Evolutionary conservation across 2,113 vertebrate species (phyloP), one percentile per base, ranked within the genome.

Genomic region (Oryzias curvinotus): DNA sequence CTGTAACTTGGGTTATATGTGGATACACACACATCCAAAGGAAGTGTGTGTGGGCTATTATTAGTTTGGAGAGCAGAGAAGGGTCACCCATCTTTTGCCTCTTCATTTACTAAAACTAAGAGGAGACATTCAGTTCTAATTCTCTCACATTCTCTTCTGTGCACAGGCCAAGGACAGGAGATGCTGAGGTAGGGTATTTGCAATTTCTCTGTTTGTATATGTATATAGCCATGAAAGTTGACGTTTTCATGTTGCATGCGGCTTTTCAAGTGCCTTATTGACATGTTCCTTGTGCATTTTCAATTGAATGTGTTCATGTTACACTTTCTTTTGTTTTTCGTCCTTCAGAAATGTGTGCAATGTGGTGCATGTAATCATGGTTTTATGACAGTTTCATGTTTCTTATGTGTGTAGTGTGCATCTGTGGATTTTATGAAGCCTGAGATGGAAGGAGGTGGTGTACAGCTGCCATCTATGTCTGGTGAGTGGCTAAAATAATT

Each of bases 121-220:
- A 71, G 61, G 51, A 62, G 67, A 77, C 65, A 41, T 43, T 66
- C 30, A 23, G 4, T 36, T 59, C 50, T 46, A 3, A 53, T 54
- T 36, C 10, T 73, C 57, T 73, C 47, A 57, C 58, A 69, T 12
- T 66, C 16, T 80, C 45, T 68, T 57, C 63, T 75, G n/a, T 63
- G 83, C 23, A 48, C 82, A 98, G 96, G 79, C 95, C 95, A 45
- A 83, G 88, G 71, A 53, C 87, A 46, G 82, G 73, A 74, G 88
- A 87, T 88, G 83, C 68, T 65, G 91, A 92, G 95, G 96, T 97
- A 95, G 93, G 91, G 70, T 46, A 45, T 64, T 66, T n/a, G n/a
- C 26, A 30, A 16, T 57, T n/a, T 48, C 16, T 48, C n/a, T 19
- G n/a, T 19, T 6, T 47, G 46, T 7, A 7, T 46, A 4, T 46